Conservation (phyloP, 2,797 vertebrate species). For the Micropoecilia bifurca region DNA sequence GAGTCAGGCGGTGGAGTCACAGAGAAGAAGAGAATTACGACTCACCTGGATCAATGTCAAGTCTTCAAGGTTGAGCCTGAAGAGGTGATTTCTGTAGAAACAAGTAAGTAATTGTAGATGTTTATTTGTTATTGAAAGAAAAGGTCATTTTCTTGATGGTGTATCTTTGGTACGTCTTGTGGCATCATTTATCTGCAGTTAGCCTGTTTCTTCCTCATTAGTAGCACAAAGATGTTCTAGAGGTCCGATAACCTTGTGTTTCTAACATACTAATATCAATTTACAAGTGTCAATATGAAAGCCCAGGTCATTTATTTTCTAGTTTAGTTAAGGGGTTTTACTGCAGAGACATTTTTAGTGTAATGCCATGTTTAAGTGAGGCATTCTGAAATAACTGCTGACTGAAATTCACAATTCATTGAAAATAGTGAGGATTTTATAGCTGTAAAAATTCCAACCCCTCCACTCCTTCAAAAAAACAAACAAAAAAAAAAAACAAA, state of each 20-base stretch:
- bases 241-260: background rate
- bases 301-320: background rate
- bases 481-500: background rate
- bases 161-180: background rate
- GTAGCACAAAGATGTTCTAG: background rate
- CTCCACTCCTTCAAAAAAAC: no score
- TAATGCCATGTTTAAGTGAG: background rate
- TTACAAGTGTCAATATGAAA: background rate
- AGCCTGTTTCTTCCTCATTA: background rate
- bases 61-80: conserved; percentile 92
- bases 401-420: conserved; percentile 16
- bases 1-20: conserved; percentile 25
- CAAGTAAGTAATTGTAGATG: conserved; percentile 32
- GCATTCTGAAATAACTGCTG: background rate
- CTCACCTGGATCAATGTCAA: conserved; percentile 96
- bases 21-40: conserved; percentile 30
- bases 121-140: conserved; percentile 23
- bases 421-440: conserved; percentile 20
- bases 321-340: background rate
- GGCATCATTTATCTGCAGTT: background rate
- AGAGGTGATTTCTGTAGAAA: conserved; percentile 92
- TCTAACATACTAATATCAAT: background rate
- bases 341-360: background rate
- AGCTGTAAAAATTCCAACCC: background rate
- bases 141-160: background rate